phyloP scores from a whole-genome alignment of 1,140 invertebrate genomes.

The Riptortus pedestris region DNA sequence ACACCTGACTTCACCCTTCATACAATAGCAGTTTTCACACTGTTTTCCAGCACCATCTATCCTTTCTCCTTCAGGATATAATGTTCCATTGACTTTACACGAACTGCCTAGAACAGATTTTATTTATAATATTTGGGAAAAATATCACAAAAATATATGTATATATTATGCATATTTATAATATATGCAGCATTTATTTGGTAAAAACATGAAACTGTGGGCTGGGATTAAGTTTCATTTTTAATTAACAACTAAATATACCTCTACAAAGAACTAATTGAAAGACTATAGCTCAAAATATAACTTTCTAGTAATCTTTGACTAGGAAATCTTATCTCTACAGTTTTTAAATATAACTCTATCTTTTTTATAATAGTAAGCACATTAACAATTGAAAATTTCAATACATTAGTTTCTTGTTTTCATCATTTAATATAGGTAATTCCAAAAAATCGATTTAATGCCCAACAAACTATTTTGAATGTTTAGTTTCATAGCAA shows the following conservation, averaged over 20 bases:
- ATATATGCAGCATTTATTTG: neutral
- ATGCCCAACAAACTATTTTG: no score
- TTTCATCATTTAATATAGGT: no score
- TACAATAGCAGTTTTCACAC: slow-evolving; percentile 74
- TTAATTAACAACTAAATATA: neutral
- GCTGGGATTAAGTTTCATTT: neutral
- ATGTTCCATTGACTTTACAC: slow-evolving; percentile 50
- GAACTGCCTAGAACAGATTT: slow-evolving; percentile 37
- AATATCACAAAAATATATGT: neutral
- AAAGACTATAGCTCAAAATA: neutral
- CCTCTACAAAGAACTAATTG: neutral
- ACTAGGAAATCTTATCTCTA: no score
- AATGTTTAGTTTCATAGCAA: no score
- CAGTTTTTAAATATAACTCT: no score
- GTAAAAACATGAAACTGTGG: neutral
- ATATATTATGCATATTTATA: neutral
- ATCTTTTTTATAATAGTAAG: no score
- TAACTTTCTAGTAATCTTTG: no score
- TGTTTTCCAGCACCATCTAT: slow-evolving; percentile 49
- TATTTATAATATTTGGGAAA: neutral
- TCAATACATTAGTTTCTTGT: no score
- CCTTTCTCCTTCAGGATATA: slow-evolving; percentile 61
- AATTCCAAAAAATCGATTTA: no score
- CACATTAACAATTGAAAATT: no score
- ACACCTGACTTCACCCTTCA: slow-evolving; percentile 59